phyloP scores from a whole-genome alignment of 2,113 vertebrate species.

The Hippotragus niger region DNA sequence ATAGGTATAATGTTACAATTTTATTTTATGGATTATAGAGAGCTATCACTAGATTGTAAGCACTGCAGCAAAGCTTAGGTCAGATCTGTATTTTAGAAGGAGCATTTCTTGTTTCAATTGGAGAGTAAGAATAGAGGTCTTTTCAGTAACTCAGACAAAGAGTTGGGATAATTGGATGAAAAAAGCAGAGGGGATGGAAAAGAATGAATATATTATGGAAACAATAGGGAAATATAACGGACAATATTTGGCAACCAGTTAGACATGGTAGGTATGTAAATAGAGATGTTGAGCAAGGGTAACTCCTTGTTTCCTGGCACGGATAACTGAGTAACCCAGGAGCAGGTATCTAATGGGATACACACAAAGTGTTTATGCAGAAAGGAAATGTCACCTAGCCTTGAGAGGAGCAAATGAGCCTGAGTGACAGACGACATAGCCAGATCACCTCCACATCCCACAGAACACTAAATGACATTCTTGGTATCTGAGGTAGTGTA shows the following conservation, averaged over 20 bases:
- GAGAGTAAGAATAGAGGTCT: neutral
- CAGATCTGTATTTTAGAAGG: conserved; percentile 14
- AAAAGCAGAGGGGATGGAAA: neutral
- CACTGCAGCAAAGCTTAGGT: neutral
- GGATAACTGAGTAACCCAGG: neutral
- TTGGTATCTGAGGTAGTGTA: neutral
- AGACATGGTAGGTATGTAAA: neutral
- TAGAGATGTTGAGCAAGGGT: neutral
- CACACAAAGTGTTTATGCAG: neutral
- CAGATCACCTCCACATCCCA: neutral
- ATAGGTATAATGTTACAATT: neutral
- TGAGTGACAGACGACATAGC: neutral
- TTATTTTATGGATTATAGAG: neutral
- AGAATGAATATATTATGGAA: neutral
- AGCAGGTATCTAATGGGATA: neutral
- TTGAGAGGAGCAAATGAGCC: neutral
- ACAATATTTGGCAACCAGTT: neutral
- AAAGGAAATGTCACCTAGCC: neutral
- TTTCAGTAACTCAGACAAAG: neutral
- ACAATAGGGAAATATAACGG: neutral
- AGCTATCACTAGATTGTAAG: neutral
- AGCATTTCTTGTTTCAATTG: neutral
- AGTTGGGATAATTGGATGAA: neutral
- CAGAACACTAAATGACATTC: neutral
- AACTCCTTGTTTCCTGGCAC: neutral